These are phyloP conservation scores for Atherinomorus stipes DNA, from an alignment of 2,113 vertebrate genomes.

Conservation along the genomic window DNA sequence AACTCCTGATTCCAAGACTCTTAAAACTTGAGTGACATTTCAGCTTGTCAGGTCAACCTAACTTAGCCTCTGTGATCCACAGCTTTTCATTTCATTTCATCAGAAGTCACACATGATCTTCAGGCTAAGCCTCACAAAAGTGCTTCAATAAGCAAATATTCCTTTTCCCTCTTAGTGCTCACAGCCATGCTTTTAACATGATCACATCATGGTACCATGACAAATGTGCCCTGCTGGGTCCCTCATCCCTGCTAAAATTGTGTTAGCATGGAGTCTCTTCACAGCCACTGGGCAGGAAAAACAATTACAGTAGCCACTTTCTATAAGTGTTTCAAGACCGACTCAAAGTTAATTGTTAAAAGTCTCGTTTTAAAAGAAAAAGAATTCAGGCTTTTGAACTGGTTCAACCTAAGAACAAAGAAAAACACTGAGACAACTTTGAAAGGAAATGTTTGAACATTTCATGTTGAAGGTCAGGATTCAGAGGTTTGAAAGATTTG, in stretches of 20 bases:
- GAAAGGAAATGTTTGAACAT: slow-evolving; percentile 20
- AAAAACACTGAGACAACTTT: neutral
- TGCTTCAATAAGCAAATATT: neutral
- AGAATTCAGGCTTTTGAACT: slow-evolving; percentile 7
- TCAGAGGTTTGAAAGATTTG: slow-evolving; percentile 3
- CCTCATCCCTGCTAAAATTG: neutral
- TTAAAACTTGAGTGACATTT: too few species aligned
- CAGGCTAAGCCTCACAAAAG: neutral
- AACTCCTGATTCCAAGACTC: too few species aligned
- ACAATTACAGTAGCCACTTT: slow-evolving; percentile 6
- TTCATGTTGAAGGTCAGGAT: slow-evolving; percentile 24
- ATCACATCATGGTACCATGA: slow-evolving; percentile 1
- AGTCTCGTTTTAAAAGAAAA: neutral
- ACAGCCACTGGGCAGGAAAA: slow-evolving; percentile 9
- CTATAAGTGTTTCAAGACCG: neutral
- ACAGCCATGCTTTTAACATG: slow-evolving; percentile 3
- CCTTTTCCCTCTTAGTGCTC: neutral
- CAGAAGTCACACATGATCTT: neutral
- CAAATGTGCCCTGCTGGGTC: neutral
- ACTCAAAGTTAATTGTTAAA: too few species aligned
- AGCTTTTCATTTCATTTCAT: neutral
- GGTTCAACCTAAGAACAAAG: neutral
- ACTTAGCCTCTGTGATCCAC: neutral
- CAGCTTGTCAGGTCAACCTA: too few species aligned
- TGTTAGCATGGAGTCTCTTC: neutral